Percentiles rank a stretch among this genome's conserved stretches.
phyloP scores from a whole-genome alignment of 2,888 invertebrate genomes.

The Hemicrepidius hirtus region DNA sequence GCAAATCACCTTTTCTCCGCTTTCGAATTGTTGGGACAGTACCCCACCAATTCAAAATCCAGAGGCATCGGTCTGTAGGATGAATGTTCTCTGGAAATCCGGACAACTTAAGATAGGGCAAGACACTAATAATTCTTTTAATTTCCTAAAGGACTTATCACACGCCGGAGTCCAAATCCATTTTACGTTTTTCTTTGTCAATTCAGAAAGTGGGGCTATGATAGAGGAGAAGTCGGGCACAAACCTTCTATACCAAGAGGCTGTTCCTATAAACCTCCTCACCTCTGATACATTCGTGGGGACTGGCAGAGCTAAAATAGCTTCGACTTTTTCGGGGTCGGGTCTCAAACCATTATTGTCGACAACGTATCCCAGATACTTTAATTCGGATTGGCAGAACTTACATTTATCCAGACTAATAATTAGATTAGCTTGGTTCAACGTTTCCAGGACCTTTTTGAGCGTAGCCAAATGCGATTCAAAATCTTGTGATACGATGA shows the following conservation, averaged over 20 bases:
- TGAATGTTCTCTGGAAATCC: background rate
- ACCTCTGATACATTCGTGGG: background rate
- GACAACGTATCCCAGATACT: conserved; percentile 44
- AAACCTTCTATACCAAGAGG: too few relatives aligned
- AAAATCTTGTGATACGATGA: background rate
- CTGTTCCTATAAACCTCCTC: background rate
- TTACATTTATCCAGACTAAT: conserved; percentile 10
- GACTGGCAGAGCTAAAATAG: background rate
- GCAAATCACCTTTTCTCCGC: background rate
- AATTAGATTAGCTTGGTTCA: background rate
- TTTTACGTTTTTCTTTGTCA: too few relatives aligned
- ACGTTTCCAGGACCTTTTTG: background rate
- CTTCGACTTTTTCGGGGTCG: conserved; percentile 38
- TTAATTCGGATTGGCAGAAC: conserved; percentile 19
- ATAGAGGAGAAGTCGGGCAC: too few relatives aligned
- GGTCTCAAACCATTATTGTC: conserved; percentile 23
- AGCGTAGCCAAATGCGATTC: too few relatives aligned
- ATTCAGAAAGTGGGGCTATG: too few relatives aligned
- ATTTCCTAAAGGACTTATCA: too few relatives aligned
- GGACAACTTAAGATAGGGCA: background rate
- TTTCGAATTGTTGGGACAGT: background rate
- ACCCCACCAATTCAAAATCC: background rate
- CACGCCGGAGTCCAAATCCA: too few relatives aligned
- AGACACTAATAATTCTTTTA: too few relatives aligned
- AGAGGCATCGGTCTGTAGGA: background rate